Conservation (phyloP, 2,888 invertebrate species). For the Vannuccia rotundouncinata region DNA sequence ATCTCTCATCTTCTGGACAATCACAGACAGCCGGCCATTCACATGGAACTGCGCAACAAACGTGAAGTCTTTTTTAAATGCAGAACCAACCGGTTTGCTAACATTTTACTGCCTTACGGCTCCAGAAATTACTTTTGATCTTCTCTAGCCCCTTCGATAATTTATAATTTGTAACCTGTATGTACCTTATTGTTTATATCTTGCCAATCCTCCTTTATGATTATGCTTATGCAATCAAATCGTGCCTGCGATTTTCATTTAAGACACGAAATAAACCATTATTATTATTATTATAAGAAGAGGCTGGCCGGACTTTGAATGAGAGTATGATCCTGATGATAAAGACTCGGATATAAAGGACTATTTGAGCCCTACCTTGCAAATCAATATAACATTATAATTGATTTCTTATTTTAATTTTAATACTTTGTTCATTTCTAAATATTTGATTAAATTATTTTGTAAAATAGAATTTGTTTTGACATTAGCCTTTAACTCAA, state of each 20-base stretch:
- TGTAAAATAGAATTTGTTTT: too few species aligned
- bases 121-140: background rate
- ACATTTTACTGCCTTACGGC: background rate
- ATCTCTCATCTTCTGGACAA: constrained; percentile 26
- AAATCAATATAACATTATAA: too few species aligned
- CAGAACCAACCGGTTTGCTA: constrained; percentile 26
- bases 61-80: constrained; percentile 23
- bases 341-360: too few species aligned
- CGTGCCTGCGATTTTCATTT: background rate
- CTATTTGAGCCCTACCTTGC: too few species aligned
- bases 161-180: background rate
- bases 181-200: background rate
- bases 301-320: too few species aligned
- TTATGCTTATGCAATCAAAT: background rate
- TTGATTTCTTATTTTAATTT: too few species aligned
- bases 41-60: constrained; percentile 22
- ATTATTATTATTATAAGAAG: background rate
- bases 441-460: too few species aligned
- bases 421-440: too few species aligned
- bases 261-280: background rate
- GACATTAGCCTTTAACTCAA: too few species aligned
- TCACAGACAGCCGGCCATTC: constrained; percentile 26
- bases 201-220: background rate
- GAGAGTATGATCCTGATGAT: too few species aligned
- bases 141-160: background rate